Evolutionary conservation across 2,888 invertebrate genomes (phyloP).

Genomic region (Folsomia manolachei): DNA sequence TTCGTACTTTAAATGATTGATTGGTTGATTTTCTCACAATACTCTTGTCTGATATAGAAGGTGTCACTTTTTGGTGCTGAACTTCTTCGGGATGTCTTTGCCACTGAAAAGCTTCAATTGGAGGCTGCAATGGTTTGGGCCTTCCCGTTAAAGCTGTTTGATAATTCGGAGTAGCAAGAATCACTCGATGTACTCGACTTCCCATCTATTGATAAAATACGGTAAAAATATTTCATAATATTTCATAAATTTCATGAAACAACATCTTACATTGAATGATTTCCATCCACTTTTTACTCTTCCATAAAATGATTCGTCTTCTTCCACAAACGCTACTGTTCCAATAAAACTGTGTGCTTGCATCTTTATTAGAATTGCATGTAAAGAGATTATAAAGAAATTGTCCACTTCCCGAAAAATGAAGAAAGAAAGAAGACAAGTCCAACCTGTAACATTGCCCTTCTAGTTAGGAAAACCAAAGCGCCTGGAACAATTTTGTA

Average conservation of each 20-base stretch:
- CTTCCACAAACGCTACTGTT: slow-evolving; percentile 12
- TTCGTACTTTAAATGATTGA: not conserved
- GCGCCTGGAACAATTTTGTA: slow-evolving; percentile 16
- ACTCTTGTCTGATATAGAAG: too few species aligned
- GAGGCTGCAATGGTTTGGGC: too few species aligned
- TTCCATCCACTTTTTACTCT: slow-evolving; percentile 16
- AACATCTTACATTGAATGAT: slow-evolving; percentile 2
- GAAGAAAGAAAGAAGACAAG: too few species aligned
- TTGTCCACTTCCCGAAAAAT: not conserved
- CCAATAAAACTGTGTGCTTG: slow-evolving; percentile 10
- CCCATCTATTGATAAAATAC: not conserved
- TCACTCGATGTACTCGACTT: not conserved
- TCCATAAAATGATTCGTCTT: slow-evolving; percentile 10
- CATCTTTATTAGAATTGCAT: too few species aligned
- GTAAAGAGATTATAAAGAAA: not conserved
- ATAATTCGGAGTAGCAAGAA: not conserved
- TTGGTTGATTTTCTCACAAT: too few species aligned
- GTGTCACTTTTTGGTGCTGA: too few species aligned
- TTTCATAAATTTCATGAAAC: not conserved
- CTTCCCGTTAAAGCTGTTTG: not conserved
- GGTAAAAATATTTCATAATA: not conserved
- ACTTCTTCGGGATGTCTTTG: too few species aligned
- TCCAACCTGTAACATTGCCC: slow-evolving; percentile 10
- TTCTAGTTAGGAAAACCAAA: slow-evolving; percentile 5
- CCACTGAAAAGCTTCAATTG: too few species aligned